Evolutionary conservation across 2,888 invertebrate genomes (phyloP).

Genomic region (Gibbula magus): DNA sequence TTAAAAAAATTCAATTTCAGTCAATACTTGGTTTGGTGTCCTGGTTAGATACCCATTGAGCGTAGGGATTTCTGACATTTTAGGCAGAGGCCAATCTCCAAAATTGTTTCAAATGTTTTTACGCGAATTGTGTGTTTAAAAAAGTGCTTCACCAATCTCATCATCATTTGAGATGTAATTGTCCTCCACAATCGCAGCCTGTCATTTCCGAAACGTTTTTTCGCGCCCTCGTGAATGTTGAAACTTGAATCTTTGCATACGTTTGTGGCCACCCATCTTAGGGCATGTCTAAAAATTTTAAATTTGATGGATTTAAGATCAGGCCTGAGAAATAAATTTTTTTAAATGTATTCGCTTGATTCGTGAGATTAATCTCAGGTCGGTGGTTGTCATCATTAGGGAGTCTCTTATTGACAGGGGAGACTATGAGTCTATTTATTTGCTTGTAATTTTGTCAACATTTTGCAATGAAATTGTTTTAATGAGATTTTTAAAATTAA

Average conservation of each 20-base stretch:
- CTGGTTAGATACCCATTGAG: no score
- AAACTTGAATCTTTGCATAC: not conserved
- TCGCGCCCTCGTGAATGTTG: not conserved
- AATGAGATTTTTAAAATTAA: no score
- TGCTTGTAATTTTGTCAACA: no score
- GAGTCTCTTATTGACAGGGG: no score
- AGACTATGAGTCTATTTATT: no score
- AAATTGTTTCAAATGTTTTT: not conserved
- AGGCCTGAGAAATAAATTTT: not conserved
- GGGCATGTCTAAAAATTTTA: not conserved
- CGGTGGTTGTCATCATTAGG: not conserved
- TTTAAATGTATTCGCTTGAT: not conserved
- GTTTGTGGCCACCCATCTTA: not conserved
- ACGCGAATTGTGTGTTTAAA: not conserved
- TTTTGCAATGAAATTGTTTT: no score
- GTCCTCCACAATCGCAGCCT: not conserved
- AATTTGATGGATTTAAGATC: not conserved
- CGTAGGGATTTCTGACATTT: no score
- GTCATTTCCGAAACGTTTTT: slow-evolving; percentile 6
- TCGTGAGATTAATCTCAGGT: slow-evolving; percentile 1
- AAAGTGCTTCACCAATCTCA: not conserved
- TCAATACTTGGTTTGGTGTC: no score
- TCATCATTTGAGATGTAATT: slow-evolving; percentile 17
- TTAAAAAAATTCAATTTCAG: no score
- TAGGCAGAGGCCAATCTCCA: not conserved